These are phyloP conservation scores for Melanotaenia trifasciata DNA, from an alignment of 2,797 vertebrate genomes.

Conservation along the genomic window DNA sequence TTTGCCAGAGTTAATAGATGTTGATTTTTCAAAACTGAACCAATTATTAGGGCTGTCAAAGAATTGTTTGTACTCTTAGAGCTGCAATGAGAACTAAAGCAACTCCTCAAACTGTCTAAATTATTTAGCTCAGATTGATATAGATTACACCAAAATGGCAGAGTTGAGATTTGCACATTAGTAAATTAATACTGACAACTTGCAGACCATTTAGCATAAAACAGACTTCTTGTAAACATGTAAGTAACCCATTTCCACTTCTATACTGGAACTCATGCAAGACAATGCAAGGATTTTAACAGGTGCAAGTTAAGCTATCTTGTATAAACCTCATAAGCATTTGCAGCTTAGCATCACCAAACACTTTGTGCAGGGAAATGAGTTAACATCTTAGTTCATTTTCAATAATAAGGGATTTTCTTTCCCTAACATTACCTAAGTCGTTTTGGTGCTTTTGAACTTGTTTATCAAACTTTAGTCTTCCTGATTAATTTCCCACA, in stretches of 20 bases:
- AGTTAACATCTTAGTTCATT: not conserved
- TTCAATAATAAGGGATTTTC: not conserved
- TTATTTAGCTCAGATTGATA: conserved; percentile 15
- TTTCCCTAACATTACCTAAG: not conserved
- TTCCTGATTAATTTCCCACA: no score
- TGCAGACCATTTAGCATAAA: not conserved
- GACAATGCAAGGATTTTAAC: not conserved
- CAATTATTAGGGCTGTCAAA: conserved; percentile 28
- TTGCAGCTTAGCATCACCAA: not conserved
- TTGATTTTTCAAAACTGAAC: conserved; percentile 32
- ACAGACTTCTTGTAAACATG: no score
- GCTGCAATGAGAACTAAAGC: conserved; percentile 6
- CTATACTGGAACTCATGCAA: not conserved
- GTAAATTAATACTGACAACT: conserved; percentile 29
- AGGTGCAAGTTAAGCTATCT: no score
- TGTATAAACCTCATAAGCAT: not conserved
- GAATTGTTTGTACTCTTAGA: conserved; percentile 26
- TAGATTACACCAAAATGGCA: conserved; percentile 23
- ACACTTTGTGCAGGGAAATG: not conserved
- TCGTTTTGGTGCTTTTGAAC: not conserved
- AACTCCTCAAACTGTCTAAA: conserved; percentile 29
- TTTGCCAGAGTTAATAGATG: conserved; percentile 19
- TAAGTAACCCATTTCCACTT: not conserved
- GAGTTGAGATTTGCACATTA: conserved; percentile 15
- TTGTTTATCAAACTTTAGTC: no score